Conservation (phyloP, 2,113 vertebrate species). For the Nanorana parkeri region DNA sequence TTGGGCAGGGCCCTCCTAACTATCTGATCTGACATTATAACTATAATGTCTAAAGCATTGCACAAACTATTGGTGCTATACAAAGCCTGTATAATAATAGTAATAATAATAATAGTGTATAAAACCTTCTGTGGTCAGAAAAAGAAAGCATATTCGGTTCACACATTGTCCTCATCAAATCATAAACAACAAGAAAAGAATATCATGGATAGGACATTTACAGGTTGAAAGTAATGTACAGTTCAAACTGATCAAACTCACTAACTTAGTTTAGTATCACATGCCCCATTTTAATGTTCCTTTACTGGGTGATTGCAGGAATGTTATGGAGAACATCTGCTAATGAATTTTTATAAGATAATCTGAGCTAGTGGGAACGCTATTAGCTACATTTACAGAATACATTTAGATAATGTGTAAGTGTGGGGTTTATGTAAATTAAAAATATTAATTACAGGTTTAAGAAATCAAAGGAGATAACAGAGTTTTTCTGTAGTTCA, state of each 20-base stretch:
- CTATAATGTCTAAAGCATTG: no score
- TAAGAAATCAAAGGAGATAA: not conserved
- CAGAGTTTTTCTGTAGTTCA: not conserved
- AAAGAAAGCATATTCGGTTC: no score
- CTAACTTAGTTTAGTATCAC: slow-evolving; percentile 1
- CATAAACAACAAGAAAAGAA: no score
- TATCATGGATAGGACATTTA: no score
- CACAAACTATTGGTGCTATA: no score
- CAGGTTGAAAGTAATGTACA: not conserved
- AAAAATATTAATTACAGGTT: slow-evolving; percentile 24
- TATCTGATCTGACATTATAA: no score
- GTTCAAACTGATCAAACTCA: not conserved
- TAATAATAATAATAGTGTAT: no score
- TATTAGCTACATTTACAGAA: slow-evolving; percentile 34
- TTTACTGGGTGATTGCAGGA: slow-evolving; percentile 39
- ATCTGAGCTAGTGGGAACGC: slow-evolving; percentile 23
- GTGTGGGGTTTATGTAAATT: slow-evolving; percentile 6
- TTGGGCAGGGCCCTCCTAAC: no score
- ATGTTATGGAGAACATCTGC: slow-evolving; percentile 44
- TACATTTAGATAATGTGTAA: slow-evolving; percentile 25
- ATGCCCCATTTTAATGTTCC: slow-evolving; percentile 26
- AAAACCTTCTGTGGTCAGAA: no score
- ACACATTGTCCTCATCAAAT: no score
- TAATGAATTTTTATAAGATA: slow-evolving; percentile 49
- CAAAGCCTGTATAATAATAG: no score